phyloP scores from a whole-genome alignment of 2,888 invertebrate genomes.

The Erebia palarica region DNA sequence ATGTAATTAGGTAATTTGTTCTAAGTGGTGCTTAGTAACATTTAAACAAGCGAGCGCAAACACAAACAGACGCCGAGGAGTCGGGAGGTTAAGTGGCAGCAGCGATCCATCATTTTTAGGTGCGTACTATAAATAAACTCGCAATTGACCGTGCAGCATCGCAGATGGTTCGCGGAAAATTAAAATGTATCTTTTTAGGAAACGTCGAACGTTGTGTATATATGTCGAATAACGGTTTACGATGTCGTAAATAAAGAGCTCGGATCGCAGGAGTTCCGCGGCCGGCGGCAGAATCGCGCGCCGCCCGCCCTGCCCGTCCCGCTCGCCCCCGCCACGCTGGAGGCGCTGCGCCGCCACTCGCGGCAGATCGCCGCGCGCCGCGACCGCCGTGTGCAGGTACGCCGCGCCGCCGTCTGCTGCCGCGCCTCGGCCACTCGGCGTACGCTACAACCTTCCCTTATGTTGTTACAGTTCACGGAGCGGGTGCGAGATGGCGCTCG shows the following conservation, averaged over 20 bases:
- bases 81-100: background rate
- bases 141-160: conserved; percentile 1
- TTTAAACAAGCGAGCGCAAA: background rate
- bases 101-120: background rate
- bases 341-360: conserved; percentile 92
- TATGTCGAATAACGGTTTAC: conserved; percentile 48
- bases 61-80: background rate
- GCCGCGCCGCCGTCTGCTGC: conserved; percentile 62
- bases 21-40: background rate
- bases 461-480: conserved; percentile 74
- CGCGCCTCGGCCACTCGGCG: conserved; percentile 34
- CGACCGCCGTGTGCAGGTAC: conserved; percentile 92
- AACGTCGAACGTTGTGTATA: conserved; percentile 11
- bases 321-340: conserved; percentile 64
- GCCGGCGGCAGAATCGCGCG: background rate
- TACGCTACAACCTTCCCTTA: conserved; percentile 24
- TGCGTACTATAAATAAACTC: conserved; percentile 5
- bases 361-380: conserved; percentile 92
- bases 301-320: conserved; percentile 10
- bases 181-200: conserved; percentile 23
- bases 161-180: conserved; percentile 29
- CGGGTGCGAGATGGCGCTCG: conserved; percentile 73
- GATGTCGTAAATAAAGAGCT: conserved; percentile 57
- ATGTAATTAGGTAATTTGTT: too few species aligned
- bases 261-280: conserved; percentile 44